Conservation (phyloP, 2,113 vertebrate genomes). For the Cavia porcellus region DNA sequence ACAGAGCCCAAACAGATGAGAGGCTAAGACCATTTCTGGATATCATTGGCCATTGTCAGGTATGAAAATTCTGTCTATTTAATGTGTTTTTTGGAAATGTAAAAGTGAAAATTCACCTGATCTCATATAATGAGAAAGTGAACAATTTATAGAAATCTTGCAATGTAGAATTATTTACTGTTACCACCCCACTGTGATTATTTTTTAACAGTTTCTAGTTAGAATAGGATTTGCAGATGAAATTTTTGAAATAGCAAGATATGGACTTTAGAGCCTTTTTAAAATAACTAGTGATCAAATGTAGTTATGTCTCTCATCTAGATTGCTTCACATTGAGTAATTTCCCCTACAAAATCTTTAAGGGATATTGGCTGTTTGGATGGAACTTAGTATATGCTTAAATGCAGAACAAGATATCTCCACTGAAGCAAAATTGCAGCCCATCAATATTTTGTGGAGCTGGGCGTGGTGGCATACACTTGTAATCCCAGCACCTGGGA, state of each 20-base stretch:
- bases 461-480: not conserved
- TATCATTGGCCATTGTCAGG: constrained; percentile 90
- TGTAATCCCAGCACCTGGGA: not conserved
- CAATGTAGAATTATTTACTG: not conserved
- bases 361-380: not conserved
- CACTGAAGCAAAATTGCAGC: constrained; percentile 1
- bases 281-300: constrained; percentile 30
- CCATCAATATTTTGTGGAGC: not conserved
- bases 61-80: constrained; percentile 73
- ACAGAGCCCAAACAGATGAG: constrained; percentile 80
- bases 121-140: constrained; percentile 15
- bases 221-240: not conserved
- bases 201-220: constrained; percentile 64
- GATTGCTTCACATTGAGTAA: constrained; percentile 1
- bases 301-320: not conserved
- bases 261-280: constrained; percentile 34
- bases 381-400: not conserved
- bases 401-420: not conserved
- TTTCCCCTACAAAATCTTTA: not conserved
- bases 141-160: constrained; percentile 30
- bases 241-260: constrained; percentile 52
- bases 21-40: constrained; percentile 84
- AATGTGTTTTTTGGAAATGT: not conserved
- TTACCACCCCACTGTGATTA: not conserved
- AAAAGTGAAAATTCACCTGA: constrained; percentile 11